Evolutionary conservation across 2,797 vertebrate genomes (phyloP).

Genomic region (Strix occidentalis): DNA sequence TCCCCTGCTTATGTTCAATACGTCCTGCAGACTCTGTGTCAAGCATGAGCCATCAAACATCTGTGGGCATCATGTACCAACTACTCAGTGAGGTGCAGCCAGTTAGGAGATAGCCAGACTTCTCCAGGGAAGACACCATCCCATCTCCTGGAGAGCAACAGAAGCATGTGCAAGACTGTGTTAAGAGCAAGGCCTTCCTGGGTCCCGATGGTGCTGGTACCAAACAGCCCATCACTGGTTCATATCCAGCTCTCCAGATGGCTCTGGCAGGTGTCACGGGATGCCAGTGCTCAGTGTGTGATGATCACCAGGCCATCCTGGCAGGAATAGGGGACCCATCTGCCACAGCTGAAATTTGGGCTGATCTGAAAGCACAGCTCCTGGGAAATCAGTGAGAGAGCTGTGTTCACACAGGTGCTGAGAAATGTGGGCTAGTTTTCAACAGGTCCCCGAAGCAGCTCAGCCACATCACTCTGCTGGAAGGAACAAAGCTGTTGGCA

Average conservation of each 20-base stretch:
- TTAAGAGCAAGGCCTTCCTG: background rate
- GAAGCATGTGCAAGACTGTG: background rate
- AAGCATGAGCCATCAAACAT: background rate
- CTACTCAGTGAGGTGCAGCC: background rate
- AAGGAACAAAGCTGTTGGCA: background rate
- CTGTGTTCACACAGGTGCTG: background rate
- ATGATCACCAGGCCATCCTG: background rate
- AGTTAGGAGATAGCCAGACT: background rate
- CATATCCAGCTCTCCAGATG: background rate
- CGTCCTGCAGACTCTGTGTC: background rate
- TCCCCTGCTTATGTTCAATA: background rate
- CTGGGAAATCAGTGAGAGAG: background rate
- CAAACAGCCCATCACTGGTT: background rate
- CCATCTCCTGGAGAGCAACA: background rate
- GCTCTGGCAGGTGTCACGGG: background rate
- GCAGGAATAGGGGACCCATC: background rate
- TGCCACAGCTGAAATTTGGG: background rate
- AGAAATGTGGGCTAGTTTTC: background rate
- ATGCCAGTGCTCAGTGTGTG: background rate
- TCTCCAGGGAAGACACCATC: background rate
- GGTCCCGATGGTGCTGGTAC: background rate
- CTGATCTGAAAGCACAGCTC: background rate
- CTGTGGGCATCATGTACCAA: rapidly evolving
- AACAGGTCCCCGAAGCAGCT: background rate
- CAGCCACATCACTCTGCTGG: background rate